Conservation (phyloP, 2,888 invertebrate genomes). For the Hypomecis punctinalis region DNA sequence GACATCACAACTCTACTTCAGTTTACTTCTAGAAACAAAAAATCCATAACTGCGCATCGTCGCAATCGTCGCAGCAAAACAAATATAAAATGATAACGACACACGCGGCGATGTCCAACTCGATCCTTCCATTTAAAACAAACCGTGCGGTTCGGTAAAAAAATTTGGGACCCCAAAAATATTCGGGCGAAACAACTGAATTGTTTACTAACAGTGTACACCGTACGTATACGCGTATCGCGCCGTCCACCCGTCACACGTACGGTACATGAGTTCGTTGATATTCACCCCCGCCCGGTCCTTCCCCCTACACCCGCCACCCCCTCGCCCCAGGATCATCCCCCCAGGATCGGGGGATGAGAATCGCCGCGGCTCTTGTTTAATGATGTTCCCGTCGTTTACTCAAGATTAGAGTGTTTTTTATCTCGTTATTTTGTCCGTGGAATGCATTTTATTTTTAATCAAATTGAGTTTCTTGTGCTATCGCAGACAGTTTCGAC, state of each 20-base stretch:
- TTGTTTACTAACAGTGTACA: slow-evolving; percentile 83
- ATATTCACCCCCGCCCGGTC: slow-evolving; percentile 67
- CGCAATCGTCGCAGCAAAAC: slow-evolving; percentile 7
- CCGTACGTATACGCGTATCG: slow-evolving; percentile 63
- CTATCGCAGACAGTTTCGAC: slow-evolving; percentile 5
- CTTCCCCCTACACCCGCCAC: slow-evolving; percentile 43
- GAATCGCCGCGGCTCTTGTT: slow-evolving; percentile 66
- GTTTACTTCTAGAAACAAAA: slow-evolving; percentile 1
- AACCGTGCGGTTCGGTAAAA: slow-evolving; percentile 23
- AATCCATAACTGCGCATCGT: neutral
- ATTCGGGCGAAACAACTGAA: slow-evolving; percentile 57
- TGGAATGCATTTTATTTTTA: slow-evolving; percentile 43
- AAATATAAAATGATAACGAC: slow-evolving; percentile 34
- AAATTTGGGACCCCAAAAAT: slow-evolving; percentile 37
- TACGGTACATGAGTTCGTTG: slow-evolving; percentile 81
- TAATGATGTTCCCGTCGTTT: slow-evolving; percentile 79
- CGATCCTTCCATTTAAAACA: slow-evolving; percentile 35
- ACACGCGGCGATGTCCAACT: slow-evolving; percentile 28
- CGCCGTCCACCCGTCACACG: slow-evolving; percentile 72
- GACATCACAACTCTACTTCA: no score
- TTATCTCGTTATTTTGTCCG: slow-evolving; percentile 49
- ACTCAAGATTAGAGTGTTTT: slow-evolving; percentile 70
- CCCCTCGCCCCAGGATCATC: slow-evolving; percentile 59
- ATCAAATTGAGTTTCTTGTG: slow-evolving; percentile 32
- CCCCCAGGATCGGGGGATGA: slow-evolving; percentile 65